Base-by-base conservation (phyloP, 2,797 vertebrate species). In the Gymnoscopelus braueri region DNA sequence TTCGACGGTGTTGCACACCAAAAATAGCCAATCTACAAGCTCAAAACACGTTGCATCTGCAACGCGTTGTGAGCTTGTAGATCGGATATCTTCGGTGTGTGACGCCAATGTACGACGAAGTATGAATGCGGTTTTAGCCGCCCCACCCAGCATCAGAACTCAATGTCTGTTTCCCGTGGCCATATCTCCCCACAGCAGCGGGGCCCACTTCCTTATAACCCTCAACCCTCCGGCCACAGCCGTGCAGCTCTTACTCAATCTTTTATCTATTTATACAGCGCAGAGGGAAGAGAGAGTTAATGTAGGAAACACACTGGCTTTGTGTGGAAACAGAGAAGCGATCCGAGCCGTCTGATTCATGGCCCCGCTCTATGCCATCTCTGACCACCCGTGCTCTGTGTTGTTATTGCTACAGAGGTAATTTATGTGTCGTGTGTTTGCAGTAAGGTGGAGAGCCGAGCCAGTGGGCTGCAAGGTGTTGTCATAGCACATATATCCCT, bases 201-300 rank as follows among this genome's bases (percentile, higher is more conserved):
- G 59, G 79, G 67, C 65, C 78, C 67, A 85, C 84, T 90, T 91
- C 88, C 85, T 84, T 75, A 44, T 81, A 67, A 73, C 74, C 71
- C 81, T 62, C 72, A 87, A 77, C 74, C 78, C 77, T 86, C 82
- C 78, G 80, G 88, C 89, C 87, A 79, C 87, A 87, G 75, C 77
- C 85, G 77, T 87, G 78, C 78, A 72, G 75, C 80, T 93, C 88
- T 94, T 94, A 91, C 92, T 93, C 92, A 93, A 92, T 93, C 88
- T 84, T 44, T 84, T 70, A 74, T 88, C 84, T 93, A 91, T 94
- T 93, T 92, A 93, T 93, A 91, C 83, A 87, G 78, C 85, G 11
- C 69, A 88, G 78, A 80, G 82, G 90, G 88, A 93, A 92, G 88
- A 92, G 89, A 91, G 88, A 91, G 89, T 88, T 88, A 82, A 89